Evolutionary conservation across 2,797 vertebrate genomes (phyloP).

Genomic region (Loriculus beryllinus): DNA sequence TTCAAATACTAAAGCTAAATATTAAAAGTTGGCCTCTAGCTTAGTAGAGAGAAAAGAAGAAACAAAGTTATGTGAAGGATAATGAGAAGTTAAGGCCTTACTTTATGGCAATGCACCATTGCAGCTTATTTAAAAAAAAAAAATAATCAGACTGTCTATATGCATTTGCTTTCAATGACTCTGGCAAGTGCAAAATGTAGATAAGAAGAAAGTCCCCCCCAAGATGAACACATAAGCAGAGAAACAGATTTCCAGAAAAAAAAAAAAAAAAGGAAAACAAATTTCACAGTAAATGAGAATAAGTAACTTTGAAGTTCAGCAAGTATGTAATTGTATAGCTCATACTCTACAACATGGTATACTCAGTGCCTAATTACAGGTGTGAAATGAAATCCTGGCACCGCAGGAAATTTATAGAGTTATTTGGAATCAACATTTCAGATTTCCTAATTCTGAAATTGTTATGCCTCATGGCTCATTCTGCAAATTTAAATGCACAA

Average conservation of each 20-base stretch:
- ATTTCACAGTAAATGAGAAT: not conserved
- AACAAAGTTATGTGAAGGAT: not conserved
- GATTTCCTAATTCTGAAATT: slow-evolving; percentile 17
- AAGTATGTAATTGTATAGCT: not conserved
- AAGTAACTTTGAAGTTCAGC: not conserved
- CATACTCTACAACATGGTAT: not conserved
- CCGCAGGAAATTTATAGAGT: not conserved
- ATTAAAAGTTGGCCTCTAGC: slow-evolving; percentile 7
- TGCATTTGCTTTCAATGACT: not conserved
- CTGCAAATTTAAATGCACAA: slow-evolving; percentile 31
- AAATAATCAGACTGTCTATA: not conserved
- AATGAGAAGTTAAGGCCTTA: not conserved
- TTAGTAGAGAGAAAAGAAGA: not conserved
- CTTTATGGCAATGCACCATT: not conserved
- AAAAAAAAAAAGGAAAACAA: not conserved
- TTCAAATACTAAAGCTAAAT: not conserved
- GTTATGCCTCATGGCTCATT: slow-evolving; percentile 1
- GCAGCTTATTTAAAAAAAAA: not conserved
- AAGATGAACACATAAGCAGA: not conserved
- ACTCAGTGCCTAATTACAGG: not conserved
- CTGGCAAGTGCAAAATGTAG: not conserved
- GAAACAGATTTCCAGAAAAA: not conserved
- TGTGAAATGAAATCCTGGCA: not conserved
- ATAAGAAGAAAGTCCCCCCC: not conserved
- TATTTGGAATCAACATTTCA: slow-evolving; percentile 33